phyloP scores from a whole-genome alignment of 1,140 invertebrate species.

The Pseudomyrmex gracilis region DNA sequence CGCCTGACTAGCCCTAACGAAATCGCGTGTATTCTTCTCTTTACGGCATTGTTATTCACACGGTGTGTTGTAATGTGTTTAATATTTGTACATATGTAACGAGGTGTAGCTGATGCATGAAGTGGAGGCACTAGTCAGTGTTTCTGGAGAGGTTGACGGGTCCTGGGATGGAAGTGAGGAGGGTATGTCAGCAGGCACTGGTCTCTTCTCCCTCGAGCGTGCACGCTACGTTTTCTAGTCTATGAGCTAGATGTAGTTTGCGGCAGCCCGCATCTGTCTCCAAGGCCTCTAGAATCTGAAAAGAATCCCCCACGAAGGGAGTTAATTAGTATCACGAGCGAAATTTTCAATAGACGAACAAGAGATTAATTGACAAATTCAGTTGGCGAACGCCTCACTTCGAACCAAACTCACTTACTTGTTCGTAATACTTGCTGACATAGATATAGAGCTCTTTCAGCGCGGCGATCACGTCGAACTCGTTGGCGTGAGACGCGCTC shows the following conservation, averaged over 20 bases:
- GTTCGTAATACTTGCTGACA: slow-evolving; percentile 96
- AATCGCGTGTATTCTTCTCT: slow-evolving; percentile 66
- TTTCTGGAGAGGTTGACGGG: slow-evolving; percentile 81
- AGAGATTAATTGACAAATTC: neutral
- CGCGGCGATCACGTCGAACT: slow-evolving; percentile 96
- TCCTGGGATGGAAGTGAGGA: slow-evolving; percentile 78
- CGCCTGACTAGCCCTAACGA: slow-evolving; percentile 75
- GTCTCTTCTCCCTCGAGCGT: slow-evolving; percentile 93
- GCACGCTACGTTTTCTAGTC: slow-evolving; percentile 95
- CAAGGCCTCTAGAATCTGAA: slow-evolving; percentile 92
- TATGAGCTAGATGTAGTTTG: slow-evolving; percentile 95
- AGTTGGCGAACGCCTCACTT: too few species aligned
- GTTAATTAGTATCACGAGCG: too few species aligned
- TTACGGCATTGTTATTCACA: slow-evolving; percentile 75
- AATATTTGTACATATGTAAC: slow-evolving; percentile 82
- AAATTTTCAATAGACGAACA: neutral
- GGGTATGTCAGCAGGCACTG: slow-evolving; percentile 84
- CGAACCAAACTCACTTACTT: slow-evolving; percentile 87
- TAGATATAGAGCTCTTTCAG: slow-evolving; percentile 98
- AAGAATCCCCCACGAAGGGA: slow-evolving; percentile 17
- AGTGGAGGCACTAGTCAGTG: slow-evolving; percentile 84
- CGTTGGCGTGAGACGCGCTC: slow-evolving; percentile 93
- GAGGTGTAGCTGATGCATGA: slow-evolving; percentile 80
- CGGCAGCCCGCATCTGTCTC: slow-evolving; percentile 93
- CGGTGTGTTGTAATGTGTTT: slow-evolving; percentile 65